These are phyloP conservation scores for Macrosoma leucophasiata DNA, from an alignment of 2,888 invertebrate species.

Conservation along the genomic window DNA sequence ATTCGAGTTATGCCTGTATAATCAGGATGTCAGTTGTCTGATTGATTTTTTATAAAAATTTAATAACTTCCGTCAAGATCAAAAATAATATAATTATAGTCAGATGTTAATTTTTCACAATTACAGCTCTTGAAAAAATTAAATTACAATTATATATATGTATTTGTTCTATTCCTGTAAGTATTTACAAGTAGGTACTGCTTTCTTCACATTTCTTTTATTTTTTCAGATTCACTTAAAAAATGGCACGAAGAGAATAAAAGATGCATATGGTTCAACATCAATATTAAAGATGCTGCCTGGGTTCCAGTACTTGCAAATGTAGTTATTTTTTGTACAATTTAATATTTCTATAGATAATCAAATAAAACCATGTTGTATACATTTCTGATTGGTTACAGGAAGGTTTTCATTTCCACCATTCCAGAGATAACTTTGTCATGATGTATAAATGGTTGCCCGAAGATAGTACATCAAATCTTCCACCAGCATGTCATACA, in stretches of 20 bases:
- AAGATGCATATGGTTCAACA: constrained; percentile 88
- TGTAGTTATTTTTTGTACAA: constrained; percentile 57
- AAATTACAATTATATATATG: too few relatives aligned
- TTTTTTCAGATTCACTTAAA: constrained; percentile 78
- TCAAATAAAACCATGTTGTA: constrained; percentile 1
- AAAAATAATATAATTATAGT: background rate
- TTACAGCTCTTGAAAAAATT: too few relatives aligned
- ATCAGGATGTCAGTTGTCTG: too few relatives aligned
- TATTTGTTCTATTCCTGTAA: too few relatives aligned
- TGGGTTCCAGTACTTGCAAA: constrained; percentile 86
- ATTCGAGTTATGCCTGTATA: too few relatives aligned
- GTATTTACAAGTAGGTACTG: constrained; percentile 3
- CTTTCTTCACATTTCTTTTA: constrained; percentile 5
- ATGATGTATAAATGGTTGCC: constrained; percentile 90
- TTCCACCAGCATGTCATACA: constrained; percentile 89
- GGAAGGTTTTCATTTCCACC: constrained; percentile 91
- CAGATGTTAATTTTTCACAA: background rate
- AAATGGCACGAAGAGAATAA: constrained; percentile 79
- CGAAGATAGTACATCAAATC: constrained; percentile 69
- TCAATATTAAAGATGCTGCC: constrained; percentile 79
- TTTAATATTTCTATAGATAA: background rate
- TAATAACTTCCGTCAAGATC: constrained; percentile 1
- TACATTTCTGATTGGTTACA: constrained; percentile 37
- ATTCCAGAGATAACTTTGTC: constrained; percentile 86
- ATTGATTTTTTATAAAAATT: background rate